Evolutionary conservation across 1,140 invertebrate genomes (phyloP).

Genomic region (Anagrus nilaparvatae): DNA sequence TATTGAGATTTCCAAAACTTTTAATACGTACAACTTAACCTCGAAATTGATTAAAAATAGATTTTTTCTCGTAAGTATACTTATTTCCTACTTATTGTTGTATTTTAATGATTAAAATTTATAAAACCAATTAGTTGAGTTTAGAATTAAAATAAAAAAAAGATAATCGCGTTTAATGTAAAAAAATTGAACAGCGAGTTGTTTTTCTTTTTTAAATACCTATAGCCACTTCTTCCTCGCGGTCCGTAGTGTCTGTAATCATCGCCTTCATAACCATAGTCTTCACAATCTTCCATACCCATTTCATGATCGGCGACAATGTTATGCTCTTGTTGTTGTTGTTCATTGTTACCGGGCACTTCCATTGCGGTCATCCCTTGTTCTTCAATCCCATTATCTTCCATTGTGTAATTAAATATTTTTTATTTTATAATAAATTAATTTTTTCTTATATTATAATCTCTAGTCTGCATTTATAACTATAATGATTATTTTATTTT

Average conservation of each 20-base stretch:
- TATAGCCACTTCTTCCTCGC: slow-evolving; percentile 36
- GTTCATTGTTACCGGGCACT: not conserved
- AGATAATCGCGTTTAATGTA: not conserved
- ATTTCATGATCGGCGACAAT: slow-evolving; percentile 23
- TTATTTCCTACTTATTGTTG: no score
- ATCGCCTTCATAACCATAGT: slow-evolving; percentile 35
- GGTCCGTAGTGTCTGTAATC: slow-evolving; percentile 39
- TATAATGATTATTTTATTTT: no score
- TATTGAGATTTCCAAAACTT: no score
- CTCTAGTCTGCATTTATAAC: no score
- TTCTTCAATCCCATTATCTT: not conserved
- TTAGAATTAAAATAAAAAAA: not conserved
- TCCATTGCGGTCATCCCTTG: slow-evolving; percentile 3
- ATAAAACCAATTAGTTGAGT: not conserved
- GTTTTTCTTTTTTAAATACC: slow-evolving; percentile 25
- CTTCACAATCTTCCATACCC: slow-evolving; percentile 33
- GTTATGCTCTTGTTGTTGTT: slow-evolving; percentile 24
- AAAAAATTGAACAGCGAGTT: not conserved
- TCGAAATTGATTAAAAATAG: no score
- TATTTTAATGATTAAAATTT: not conserved
- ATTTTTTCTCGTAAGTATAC: not conserved
- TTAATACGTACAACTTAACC: no score
- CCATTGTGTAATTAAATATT: no score
- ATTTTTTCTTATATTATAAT: no score
- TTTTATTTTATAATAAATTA: no score